Conservation (phyloP, 2,113 vertebrate genomes). For the Gavia stellata region DNA sequence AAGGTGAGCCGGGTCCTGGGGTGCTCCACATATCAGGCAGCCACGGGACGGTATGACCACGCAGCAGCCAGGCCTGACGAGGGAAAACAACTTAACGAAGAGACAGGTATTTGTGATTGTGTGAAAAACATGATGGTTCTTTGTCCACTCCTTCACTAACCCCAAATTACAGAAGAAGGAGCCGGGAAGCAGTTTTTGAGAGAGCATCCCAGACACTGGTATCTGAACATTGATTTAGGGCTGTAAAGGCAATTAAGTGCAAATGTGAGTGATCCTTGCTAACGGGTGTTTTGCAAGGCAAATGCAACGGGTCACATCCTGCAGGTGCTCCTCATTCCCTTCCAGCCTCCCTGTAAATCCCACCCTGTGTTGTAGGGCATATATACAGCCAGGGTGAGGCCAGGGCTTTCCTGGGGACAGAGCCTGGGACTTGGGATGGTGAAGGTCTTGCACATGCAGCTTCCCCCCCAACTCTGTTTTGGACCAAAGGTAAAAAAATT, state of each 20-base stretch:
- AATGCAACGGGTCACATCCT: not conserved
- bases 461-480: fast-evolving
- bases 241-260: not conserved
- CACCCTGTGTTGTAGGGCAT: not conserved
- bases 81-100: not conserved
- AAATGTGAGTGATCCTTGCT: not conserved
- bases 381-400: fast-evolving
- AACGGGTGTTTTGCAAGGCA: not conserved
- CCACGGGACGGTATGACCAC: not conserved
- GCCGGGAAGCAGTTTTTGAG: not conserved
- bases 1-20: not conserved
- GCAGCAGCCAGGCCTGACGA: not conserved
- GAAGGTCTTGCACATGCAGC: fast-evolving
- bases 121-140: not conserved
- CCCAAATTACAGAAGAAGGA: not conserved
- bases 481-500: fast-evolving
- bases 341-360: not conserved
- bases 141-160: not conserved
- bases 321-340: not conserved
- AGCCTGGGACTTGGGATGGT: fast-evolving
- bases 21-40: not conserved
- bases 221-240: not conserved
- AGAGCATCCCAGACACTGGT: not conserved
- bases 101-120: not conserved
- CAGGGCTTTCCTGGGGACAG: fast-evolving